Evolutionary conservation across 2,888 invertebrate species (phyloP), one percentile per base, ranked within the genome.

Genomic region (Sarcophaga rosellei): DNA sequence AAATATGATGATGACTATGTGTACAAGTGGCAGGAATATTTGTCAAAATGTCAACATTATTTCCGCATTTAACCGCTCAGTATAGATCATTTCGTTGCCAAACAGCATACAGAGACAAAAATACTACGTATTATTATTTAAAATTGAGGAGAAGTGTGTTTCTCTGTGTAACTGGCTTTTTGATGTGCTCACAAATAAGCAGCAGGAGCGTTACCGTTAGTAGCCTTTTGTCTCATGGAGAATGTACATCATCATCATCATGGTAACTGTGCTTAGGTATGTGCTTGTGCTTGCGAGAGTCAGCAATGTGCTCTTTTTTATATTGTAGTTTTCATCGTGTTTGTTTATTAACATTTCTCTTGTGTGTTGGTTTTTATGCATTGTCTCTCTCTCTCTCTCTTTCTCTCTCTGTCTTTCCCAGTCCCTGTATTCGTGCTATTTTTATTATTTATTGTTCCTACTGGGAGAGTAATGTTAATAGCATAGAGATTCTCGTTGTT

Each of bases 1-100:
- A 20, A 78, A 11, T 8, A 25, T 73, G 73, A 62, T 44, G 44
- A 44, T 62, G 62, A 62, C 8, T 68, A 77, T 72, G 62, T 76
- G 59, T 11, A 62, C 25, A 68, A 80, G 75, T 80, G 81, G 23
- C 80, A 69, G 53, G 65, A 65, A 65, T 72, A 65, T 80, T 80
- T 72, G 72, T 72, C 65, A 72, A 80, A 65, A 68, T 77, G 61
- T 44, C 66, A 45, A 66, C 66, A 66, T 66, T 45, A 66, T 35
- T 35, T 35, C 35, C 35, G 35, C 35, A 35, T 35, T 35, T 35
- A 35, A 35, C 35, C 35, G 35, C 10, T 35, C 35, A 35, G 35
- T 35, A 35, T 35, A 8, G 2, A 10, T 35, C 35, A 35, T 35
- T 35, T 35, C 35, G 10, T 35, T 35, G 2, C 35, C 35, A 35